Conservation (phyloP, 1,140 invertebrate species). For the Phthorimaea operculella region DNA sequence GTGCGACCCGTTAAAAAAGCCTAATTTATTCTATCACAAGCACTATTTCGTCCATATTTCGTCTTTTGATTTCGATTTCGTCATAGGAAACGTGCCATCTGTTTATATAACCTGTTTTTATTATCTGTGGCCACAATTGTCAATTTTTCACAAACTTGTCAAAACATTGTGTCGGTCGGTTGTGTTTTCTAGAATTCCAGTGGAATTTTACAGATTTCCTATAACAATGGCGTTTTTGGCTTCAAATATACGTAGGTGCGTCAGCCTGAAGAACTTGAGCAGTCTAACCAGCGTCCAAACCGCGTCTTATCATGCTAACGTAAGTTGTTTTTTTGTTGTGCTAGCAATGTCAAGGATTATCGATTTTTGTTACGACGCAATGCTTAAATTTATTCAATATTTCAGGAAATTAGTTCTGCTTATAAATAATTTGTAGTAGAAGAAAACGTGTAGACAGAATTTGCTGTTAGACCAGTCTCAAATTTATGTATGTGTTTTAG, state of each 20-base stretch:
- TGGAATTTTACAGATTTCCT: not conserved
- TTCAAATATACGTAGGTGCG: conserved; percentile 42
- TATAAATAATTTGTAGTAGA: no score
- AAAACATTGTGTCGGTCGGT: no score
- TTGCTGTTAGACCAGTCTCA: conserved; percentile 10
- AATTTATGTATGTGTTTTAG: conserved; percentile 62
- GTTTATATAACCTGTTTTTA: no score
- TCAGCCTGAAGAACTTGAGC: conserved; percentile 42
- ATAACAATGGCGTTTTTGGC: conserved; percentile 41
- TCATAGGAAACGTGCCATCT: no score
- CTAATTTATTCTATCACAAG: no score
- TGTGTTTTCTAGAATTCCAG: not conserved
- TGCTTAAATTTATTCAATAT: not conserved
- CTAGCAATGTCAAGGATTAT: conserved; percentile 49
- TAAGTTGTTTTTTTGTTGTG: conserved; percentile 37
- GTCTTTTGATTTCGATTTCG: no score
- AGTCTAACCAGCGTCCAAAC: conserved; percentile 34
- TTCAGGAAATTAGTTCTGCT: no score
- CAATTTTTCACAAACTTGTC: no score
- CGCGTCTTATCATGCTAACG: conserved; percentile 62
- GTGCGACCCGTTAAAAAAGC: no score
- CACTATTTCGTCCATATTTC: no score
- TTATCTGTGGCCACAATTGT: no score
- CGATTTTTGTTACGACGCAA: conserved; percentile 28
- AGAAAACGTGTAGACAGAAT: conserved; percentile 10